These are phyloP conservation scores for Cephus cinctus DNA, from an alignment of 1,140 invertebrate genomes.

Conservation along the genomic window DNA sequence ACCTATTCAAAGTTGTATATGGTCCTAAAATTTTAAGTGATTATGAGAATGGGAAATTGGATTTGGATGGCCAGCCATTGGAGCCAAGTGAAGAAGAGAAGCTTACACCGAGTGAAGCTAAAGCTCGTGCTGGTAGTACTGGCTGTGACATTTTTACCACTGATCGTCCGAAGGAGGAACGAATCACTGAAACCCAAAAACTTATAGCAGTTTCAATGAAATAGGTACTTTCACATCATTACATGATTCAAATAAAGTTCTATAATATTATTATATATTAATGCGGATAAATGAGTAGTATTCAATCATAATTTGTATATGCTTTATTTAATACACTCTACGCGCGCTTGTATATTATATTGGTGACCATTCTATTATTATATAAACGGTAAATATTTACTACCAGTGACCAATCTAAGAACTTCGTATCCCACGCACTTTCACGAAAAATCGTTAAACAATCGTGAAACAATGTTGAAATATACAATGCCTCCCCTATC, in stretches of 20 bases:
- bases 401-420: too few relatives aligned
- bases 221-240: too few relatives aligned
- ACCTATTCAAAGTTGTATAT: conserved; percentile 84
- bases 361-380: conserved; percentile 28
- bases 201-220: not conserved
- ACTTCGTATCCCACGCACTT: too few relatives aligned
- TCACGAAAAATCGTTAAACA: too few relatives aligned
- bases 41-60: conserved; percentile 70
- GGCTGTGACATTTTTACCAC: conserved; percentile 81
- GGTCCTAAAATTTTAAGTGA: conserved; percentile 77
- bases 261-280: conserved; percentile 8
- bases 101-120: conserved; percentile 71
- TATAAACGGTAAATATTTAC: conserved; percentile 35
- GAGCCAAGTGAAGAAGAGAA: conserved; percentile 73
- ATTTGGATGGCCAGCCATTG: conserved; percentile 65
- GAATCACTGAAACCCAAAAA: too few relatives aligned
- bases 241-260: conserved; percentile 1
- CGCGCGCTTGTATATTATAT: conserved; percentile 30
- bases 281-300: conserved; percentile 4
- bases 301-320: not conserved
- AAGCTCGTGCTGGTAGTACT: conserved; percentile 65
- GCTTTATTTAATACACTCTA: conserved; percentile 34
- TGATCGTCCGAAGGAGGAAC: too few relatives aligned
- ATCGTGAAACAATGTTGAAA: too few relatives aligned
- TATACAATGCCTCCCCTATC: too few relatives aligned